Percentiles rank a stretch among this genome's conserved stretches.
Conservation (phyloP, 2,113 vertebrate species). For the Anarhynchus alexandrinus region DNA sequence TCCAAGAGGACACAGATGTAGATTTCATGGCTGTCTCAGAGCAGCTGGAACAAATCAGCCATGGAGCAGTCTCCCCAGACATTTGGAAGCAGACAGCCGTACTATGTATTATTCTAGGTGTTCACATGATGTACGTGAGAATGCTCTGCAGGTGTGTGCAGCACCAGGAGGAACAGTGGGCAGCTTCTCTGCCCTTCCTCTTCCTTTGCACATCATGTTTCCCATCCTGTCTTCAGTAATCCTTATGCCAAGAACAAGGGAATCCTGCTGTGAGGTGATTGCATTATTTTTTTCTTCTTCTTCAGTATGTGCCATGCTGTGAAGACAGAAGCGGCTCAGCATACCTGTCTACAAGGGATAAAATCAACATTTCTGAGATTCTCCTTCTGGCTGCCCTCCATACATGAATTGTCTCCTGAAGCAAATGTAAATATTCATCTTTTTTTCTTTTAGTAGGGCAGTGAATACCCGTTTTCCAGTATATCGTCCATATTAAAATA, state of each 20-base stretch:
- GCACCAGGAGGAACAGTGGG: neutral
- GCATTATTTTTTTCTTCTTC: conserved; percentile 7
- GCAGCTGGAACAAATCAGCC: neutral
- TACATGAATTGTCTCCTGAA: neutral
- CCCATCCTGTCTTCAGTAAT: neutral
- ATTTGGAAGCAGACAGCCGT: neutral
- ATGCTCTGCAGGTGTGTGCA: neutral
- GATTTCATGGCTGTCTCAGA: neutral
- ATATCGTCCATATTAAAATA: neutral
- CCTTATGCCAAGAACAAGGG: neutral
- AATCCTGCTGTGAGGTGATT: conserved; percentile 22
- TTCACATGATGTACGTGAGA: rapidly evolving
- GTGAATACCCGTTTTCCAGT: neutral
- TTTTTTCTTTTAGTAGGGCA: neutral
- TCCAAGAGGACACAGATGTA: neutral
- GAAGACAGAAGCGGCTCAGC: neutral
- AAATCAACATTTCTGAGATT: conserved; percentile 21
- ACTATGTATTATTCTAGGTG: neutral
- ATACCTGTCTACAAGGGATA: conserved; percentile 13
- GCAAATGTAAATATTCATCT: neutral
- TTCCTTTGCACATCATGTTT: neutral
- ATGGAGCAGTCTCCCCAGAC: neutral
- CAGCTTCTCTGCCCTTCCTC: neutral
- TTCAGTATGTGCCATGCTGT: neutral
- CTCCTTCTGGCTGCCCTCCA: neutral